Conservation (phyloP, 2,113 vertebrate species). For the Parus major region DNA sequence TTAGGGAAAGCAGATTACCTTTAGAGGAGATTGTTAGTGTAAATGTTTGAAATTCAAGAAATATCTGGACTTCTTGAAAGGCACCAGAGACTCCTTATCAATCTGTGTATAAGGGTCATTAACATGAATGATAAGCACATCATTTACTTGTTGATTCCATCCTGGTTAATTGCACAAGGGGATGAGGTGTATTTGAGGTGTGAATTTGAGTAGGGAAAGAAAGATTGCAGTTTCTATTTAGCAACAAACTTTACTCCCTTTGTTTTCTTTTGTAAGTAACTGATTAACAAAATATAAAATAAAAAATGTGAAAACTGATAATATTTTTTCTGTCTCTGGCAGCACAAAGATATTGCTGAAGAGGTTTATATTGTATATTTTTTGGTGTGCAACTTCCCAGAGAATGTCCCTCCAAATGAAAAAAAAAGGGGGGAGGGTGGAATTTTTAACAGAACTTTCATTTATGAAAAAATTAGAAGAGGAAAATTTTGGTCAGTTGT, state of each 20-base stretch:
- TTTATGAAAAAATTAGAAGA: neutral
- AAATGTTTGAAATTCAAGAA: neutral
- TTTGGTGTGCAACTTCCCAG: rapidly evolving
- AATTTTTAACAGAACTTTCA: neutral
- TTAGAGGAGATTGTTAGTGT: neutral
- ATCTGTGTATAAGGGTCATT: neutral
- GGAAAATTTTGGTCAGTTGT: neutral
- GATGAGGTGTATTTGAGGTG: neutral
- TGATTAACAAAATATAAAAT: neutral
- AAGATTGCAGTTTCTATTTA: neutral
- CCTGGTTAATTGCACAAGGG: neutral
- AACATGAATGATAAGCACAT: neutral
- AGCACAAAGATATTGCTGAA: neutral
- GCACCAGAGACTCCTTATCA: neutral
- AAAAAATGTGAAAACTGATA: neutral
- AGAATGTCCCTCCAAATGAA: neutral
- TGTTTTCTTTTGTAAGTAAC: neutral
- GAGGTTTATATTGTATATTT: neutral
- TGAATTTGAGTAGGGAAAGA: neutral
- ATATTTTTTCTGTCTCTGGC: neutral
- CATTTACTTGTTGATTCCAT: neutral
- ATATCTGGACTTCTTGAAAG: neutral
- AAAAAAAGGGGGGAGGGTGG: neutral
- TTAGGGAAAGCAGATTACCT: neutral
- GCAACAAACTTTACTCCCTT: neutral